phyloP scores from a whole-genome alignment of 2,888 invertebrate genomes.

The Hyposoter dolosus region DNA sequence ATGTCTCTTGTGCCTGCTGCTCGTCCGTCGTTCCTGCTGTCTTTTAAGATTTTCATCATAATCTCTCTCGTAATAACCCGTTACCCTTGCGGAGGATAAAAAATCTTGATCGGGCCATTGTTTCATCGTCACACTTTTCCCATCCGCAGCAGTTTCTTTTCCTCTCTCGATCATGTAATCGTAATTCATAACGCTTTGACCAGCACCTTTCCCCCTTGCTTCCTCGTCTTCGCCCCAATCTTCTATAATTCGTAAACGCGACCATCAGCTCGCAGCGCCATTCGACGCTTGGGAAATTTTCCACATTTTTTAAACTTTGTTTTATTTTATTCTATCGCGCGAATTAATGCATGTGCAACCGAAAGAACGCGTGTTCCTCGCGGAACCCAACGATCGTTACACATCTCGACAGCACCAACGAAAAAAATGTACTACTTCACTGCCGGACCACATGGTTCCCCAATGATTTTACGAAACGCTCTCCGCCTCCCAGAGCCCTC shows the following conservation, averaged over 20 bases:
- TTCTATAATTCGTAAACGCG: not conserved
- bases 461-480: constrained; percentile 18
- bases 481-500: constrained; percentile 7
- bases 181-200: constrained; percentile 32
- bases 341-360: not conserved
- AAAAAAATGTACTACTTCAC: constrained; percentile 25
- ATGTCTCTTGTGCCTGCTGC: constrained; percentile 79
- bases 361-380: constrained; percentile 12
- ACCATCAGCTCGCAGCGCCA: not conserved
- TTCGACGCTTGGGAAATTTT: not conserved
- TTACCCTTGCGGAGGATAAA: not conserved
- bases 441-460: not conserved
- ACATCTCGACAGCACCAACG: not conserved
- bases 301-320: not conserved
- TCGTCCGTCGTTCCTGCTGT: not conserved
- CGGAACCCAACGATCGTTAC: not conserved
- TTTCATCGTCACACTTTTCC: constrained; percentile 17
- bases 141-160: not conserved
- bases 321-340: not conserved
- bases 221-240: not conserved
- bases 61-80: constrained; percentile 61
- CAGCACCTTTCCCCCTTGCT: not conserved
- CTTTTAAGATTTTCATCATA: constrained; percentile 27
- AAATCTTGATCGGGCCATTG: constrained; percentile 14
- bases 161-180: constrained; percentile 3